Conservation (phyloP, 2,113 vertebrate species). For the Furnarius figulus region DNA sequence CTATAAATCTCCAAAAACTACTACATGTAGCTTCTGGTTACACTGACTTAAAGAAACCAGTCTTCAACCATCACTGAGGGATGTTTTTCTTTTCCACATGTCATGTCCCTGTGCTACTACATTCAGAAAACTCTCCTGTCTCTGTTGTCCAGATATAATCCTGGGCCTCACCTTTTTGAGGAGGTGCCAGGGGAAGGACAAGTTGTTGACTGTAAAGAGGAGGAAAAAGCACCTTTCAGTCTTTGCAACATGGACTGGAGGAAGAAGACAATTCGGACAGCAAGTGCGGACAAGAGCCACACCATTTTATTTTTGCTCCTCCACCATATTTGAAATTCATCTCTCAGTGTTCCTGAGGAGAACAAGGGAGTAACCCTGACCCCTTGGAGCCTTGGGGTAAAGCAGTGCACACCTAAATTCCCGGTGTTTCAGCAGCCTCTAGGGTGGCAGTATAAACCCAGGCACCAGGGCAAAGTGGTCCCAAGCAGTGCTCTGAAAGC, state of each 20-base stretch:
- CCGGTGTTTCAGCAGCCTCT: background rate
- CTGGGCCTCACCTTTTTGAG: background rate
- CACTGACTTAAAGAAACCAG: background rate
- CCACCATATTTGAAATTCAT: background rate
- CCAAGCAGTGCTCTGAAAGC: background rate
- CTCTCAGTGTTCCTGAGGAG: fast-evolving
- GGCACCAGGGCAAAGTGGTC: background rate
- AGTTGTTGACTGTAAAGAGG: background rate
- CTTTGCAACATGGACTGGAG: background rate
- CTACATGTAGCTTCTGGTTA: background rate
- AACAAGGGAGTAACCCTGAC: background rate
- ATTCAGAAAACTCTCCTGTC: background rate
- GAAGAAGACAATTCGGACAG: background rate
- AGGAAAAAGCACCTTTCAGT: background rate
- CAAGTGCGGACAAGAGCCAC: background rate
- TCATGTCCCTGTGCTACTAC: fast-evolving
- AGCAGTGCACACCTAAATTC: background rate
- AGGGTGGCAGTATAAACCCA: background rate
- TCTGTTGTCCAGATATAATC: background rate
- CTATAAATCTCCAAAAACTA: background rate
- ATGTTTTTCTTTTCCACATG: background rate
- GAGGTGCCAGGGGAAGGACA: background rate
- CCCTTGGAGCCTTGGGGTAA: background rate
- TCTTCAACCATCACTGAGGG: fast-evolving
- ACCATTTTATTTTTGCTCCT: background rate